Base-by-base conservation (phyloP, 2,888 invertebrate species). In the Pocota personata region DNA sequence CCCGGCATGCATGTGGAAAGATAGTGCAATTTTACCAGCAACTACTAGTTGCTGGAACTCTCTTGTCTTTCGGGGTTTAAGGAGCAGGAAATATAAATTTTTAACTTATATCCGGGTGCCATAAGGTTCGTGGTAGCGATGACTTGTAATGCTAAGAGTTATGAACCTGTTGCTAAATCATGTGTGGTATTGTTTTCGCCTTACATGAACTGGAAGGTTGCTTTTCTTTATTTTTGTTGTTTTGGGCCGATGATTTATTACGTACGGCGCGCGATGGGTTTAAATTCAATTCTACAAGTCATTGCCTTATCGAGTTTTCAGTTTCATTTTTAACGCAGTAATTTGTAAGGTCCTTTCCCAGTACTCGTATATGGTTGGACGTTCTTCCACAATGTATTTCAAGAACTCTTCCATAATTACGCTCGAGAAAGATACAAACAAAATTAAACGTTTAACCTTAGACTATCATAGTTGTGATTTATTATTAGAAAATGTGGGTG, bases 121-220 rank as follows among this genome's bases (percentile, higher is more conserved):
- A 21, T 66, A 55, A n/a, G 60, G 43, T 50, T 82, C 46, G 27
- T 50, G 50, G 40, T 40, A 60, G 50, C 75, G 55, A 71, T 57
- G 84, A 58, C 71, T 58, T 86, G 80, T 86, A 86, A 76, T 69
- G 43, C 24, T 19, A 71, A 79, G 84, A 79, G 57, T 80, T 80
- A 80, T 76, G 80, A 75, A 76, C 80, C 64, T 86, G 80, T 80
- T 86, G 84, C 84, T 60, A 60, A 80, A 55, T 86, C 76, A 67
- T 71, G 71, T 80, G 80, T 71, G 80, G 43, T 58, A 76, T 80
- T 80, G 84, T 40, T 46, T 37, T 64, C 10, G 60, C 35, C 50
- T 58, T 73, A 78, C 77, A 67, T 32, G 58, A 37, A n/a, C n/a
- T 37, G 16, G 24, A 55, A 32, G 16, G 37, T 40, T 27, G 7